Evolutionary conservation across 2,888 invertebrate genomes (phyloP).

Genomic region (Lycocerus yunnanus): DNA sequence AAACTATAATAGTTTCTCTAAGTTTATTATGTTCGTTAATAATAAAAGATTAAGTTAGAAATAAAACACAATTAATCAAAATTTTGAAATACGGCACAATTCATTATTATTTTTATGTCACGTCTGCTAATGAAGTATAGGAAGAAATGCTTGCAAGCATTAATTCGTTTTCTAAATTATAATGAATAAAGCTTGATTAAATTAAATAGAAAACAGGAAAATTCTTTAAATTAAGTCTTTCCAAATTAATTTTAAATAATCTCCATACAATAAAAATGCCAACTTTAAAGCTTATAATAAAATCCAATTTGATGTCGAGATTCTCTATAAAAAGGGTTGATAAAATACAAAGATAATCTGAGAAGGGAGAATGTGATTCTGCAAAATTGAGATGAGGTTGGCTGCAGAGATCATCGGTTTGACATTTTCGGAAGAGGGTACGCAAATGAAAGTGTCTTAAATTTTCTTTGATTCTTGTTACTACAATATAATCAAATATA

Average conservation of each 20-base stretch:
- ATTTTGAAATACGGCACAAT: neutral
- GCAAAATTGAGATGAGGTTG: constrained; percentile 36
- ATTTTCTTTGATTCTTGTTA: constrained; percentile 40
- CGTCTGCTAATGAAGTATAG: neutral
- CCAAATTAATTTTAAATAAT: constrained; percentile 27
- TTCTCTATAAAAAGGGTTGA: constrained; percentile 40
- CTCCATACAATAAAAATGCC: constrained; percentile 35
- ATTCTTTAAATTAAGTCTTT: neutral
- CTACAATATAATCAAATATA: constrained; percentile 36
- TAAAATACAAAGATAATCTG: constrained; percentile 40
- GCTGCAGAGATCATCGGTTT: constrained; percentile 32
- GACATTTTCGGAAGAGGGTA: constrained; percentile 34
- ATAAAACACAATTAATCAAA: neutral
- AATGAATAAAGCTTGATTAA: neutral
- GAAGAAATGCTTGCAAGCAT: neutral
- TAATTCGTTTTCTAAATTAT: neutral
- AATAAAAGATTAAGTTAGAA: too few relatives aligned
- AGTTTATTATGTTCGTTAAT: too few relatives aligned
- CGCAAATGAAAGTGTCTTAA: constrained; percentile 42
- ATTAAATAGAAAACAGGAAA: neutral
- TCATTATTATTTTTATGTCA: neutral
- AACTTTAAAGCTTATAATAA: constrained; percentile 40
- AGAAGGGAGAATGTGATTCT: constrained; percentile 32
- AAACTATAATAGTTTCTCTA: too few relatives aligned
- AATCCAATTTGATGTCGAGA: constrained; percentile 40